Conservation (phyloP, 64 coral and sea anemone genomes). For the Pocillopora damicornis region DNA sequence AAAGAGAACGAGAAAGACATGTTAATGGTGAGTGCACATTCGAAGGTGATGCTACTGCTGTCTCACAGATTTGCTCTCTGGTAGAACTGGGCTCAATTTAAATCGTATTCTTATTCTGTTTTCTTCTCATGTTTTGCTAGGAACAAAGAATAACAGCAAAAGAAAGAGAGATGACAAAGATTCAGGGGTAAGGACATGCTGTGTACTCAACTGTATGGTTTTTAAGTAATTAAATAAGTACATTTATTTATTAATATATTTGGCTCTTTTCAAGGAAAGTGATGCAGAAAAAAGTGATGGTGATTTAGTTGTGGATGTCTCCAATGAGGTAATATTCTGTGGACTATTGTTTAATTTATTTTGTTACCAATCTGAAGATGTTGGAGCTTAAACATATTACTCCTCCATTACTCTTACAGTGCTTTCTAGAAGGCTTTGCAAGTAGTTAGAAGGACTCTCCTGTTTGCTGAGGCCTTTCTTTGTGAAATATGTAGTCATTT, state of each 20-base stretch:
- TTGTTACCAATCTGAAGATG: too few species aligned
- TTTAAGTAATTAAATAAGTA: background rate
- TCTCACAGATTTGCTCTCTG: too few species aligned
- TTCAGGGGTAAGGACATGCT: conserved; percentile 56
- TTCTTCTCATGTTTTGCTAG: conserved; percentile 24
- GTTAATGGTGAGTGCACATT: conserved; percentile 68
- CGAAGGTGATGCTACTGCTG: background rate
- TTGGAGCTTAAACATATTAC: too few species aligned
- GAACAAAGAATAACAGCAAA: conserved; percentile 82
- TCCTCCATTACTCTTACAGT: too few species aligned
- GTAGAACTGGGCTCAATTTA: background rate
- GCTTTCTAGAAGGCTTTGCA: too few species aligned
- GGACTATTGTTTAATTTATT: conserved; percentile 1
- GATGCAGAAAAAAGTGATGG: conserved; percentile 96
- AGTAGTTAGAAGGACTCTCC: too few species aligned
- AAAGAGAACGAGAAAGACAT: conserved; percentile 68
- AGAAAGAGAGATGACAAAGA: conserved; percentile 89
- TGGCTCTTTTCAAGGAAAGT: conserved; percentile 71
- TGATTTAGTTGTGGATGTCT: conserved; percentile 97
- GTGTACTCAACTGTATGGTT: background rate
- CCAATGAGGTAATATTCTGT: conserved; percentile 77
- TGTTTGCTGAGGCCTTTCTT: too few species aligned
- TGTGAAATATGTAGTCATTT: background rate
- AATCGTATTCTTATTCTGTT: background rate
- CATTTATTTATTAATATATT: background rate